Base-by-base conservation (phyloP, 2,113 vertebrate species). In the Ctenodactylus gundi region DNA sequence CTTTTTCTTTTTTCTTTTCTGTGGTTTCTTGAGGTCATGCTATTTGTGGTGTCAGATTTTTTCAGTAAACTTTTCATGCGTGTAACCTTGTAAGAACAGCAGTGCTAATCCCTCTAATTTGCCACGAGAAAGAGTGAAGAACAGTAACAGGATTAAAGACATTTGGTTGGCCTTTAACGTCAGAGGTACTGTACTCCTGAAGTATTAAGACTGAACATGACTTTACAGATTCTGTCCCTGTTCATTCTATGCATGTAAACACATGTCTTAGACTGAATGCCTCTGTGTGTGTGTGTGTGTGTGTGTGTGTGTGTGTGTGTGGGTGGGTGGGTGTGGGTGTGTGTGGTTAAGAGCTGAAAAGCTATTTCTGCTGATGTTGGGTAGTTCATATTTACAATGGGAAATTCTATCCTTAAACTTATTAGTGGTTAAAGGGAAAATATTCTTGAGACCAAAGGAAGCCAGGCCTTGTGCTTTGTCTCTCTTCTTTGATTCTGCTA, bases 401-500 rank as follows among this genome's bases (percentile, higher is more conserved):
- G 51, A 89, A 91, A 65, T 84, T 46, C 72, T 15, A 7, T 90
- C 86, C 7, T 73, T 82, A 73, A 70, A 64, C 14, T 64, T 36
- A 34, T 6, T 39, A 9, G 21, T 44, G 8, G 31, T 77, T 83
- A 31, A 75, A 92, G 91, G 94, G 31, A 77, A 64, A 55, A 65
- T n/a, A 65, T 58, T 85, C 7, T 41, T 49, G 31, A 70, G 91
- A 78, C 55, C 82, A 86, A 23, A 39, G 53, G 65, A 70, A 91
- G n/a, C 25, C 8, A 14, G 21, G 81, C 31, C 6, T 29, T 57
- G 57, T 64, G 27, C 60, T 80, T 3, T 0, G 78, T 39, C 51
- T 1, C 49, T 7, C 0, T 34, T 17, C 57, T 95, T 97, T 95
- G 41, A 96, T 97, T 94, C 76, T 84, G 55, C 64, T n/a, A n/a